phyloP scores from a whole-genome alignment of 2,888 invertebrate species.

The Halictus ligatus region DNA sequence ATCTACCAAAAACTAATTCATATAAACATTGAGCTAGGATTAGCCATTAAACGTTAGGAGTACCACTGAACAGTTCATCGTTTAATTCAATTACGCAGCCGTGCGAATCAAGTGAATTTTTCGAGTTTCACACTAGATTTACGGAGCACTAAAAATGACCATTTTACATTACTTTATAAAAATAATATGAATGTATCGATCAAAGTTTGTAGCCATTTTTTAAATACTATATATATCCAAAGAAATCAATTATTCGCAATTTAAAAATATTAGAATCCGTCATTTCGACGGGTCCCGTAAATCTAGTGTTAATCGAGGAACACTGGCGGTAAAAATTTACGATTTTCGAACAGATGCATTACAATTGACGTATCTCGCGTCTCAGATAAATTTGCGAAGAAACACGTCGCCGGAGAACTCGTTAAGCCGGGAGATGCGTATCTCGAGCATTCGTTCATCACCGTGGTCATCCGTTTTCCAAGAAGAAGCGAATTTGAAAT shows the following conservation, averaged over 20 bases:
- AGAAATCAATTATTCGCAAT: no score
- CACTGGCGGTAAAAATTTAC: background rate
- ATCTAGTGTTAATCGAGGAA: no score
- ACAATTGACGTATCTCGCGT: background rate
- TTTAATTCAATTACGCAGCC: background rate
- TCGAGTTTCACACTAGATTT: no score
- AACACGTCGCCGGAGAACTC: background rate
- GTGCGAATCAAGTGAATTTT: background rate
- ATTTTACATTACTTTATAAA: no score
- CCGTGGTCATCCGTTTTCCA: background rate
- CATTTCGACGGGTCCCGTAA: no score
- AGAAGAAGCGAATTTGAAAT: slow-evolving; percentile 20
- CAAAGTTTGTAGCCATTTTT: no score
- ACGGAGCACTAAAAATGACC: no score
- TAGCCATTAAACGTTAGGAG: background rate
- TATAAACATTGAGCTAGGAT: background rate
- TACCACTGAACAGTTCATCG: background rate
- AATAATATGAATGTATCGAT: no score
- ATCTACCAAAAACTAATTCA: background rate
- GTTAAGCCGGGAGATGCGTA: background rate
- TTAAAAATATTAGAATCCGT: no score
- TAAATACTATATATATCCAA: no score
- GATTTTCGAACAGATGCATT: background rate
- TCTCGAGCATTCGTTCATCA: background rate
- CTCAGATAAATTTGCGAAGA: background rate